These are phyloP conservation scores for Drosophila chauvacae DNA, from an alignment of 1,140 invertebrate species.

Conservation along the genomic window DNA sequence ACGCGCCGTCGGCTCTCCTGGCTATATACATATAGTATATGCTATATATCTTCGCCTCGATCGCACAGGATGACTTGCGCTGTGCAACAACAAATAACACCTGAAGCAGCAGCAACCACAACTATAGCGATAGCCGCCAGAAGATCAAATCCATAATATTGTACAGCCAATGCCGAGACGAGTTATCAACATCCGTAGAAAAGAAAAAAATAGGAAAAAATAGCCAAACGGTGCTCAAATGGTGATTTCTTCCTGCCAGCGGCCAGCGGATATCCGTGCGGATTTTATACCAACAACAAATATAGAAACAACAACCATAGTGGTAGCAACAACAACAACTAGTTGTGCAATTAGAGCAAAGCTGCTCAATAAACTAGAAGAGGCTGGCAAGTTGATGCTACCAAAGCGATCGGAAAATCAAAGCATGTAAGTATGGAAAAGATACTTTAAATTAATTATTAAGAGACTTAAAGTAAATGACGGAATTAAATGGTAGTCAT, in stretches of 20 bases:
- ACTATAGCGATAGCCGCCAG: constrained; percentile 22
- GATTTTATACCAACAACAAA: constrained; percentile 70
- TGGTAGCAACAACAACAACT: constrained; percentile 30
- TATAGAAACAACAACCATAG: constrained; percentile 15
- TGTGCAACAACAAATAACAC: constrained; percentile 26
- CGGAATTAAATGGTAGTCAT: not conserved
- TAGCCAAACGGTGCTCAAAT: constrained; percentile 79
- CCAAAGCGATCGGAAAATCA: constrained; percentile 43
- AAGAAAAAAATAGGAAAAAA: constrained; percentile 56
- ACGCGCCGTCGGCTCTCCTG: constrained; percentile 64
- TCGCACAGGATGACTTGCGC: constrained; percentile 64
- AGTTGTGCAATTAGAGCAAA: constrained; percentile 66
- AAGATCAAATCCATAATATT: constrained; percentile 60
- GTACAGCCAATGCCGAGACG: constrained; percentile 70
- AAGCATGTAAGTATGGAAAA: constrained; percentile 66
- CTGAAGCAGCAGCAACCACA: constrained; percentile 21
- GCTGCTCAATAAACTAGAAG: constrained; percentile 66
- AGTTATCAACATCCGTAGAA: constrained; percentile 77
- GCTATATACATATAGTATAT: constrained; percentile 7
- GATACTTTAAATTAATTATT: not conserved
- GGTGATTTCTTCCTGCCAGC: constrained; percentile 81
- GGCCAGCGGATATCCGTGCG: constrained; percentile 80
- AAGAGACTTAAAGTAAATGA: not conserved
- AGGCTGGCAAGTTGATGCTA: constrained; percentile 75
- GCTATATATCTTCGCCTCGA: constrained; percentile 32